Evolutionary conservation across 2,113 vertebrate genomes (phyloP).

Genomic region (Peromyscus maniculatus): DNA sequence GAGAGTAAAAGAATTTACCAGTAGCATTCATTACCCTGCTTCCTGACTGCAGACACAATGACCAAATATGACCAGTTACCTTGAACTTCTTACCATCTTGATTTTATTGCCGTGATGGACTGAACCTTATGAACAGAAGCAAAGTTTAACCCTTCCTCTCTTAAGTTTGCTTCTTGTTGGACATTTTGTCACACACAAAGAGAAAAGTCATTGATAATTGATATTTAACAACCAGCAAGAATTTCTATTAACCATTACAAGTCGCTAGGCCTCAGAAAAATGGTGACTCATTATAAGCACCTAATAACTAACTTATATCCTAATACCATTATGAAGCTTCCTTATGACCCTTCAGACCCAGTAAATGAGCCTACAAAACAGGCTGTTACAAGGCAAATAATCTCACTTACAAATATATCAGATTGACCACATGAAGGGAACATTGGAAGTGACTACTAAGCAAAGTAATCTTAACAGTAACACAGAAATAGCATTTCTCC

Average conservation of each 20-base stretch:
- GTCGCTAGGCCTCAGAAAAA: neutral
- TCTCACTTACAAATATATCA: neutral
- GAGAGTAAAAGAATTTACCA: neutral
- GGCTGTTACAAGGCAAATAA: neutral
- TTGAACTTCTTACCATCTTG: no score
- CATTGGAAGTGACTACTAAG: conserved; percentile 9
- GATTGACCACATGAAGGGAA: conserved; percentile 15
- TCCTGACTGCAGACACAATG: neutral
- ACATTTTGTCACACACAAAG: neutral
- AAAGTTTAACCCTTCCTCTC: neutral
- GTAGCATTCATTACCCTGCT: neutral
- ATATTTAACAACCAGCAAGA: neutral
- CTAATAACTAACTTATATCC: neutral
- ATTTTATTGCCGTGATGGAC: neutral
- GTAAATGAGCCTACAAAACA: conserved; percentile 29
- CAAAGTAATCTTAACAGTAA: neutral
- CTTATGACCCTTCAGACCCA: neutral
- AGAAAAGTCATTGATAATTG: neutral
- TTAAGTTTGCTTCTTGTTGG: neutral
- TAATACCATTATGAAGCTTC: neutral
- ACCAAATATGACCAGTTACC: neutral
- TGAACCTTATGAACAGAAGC: neutral
- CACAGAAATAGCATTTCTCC: neutral
- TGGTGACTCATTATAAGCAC: neutral
- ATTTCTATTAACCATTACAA: neutral